These are phyloP conservation scores for Trachymyrmex septentrionalis DNA, from an alignment of 1,140 invertebrate species.

Conservation along the genomic window DNA sequence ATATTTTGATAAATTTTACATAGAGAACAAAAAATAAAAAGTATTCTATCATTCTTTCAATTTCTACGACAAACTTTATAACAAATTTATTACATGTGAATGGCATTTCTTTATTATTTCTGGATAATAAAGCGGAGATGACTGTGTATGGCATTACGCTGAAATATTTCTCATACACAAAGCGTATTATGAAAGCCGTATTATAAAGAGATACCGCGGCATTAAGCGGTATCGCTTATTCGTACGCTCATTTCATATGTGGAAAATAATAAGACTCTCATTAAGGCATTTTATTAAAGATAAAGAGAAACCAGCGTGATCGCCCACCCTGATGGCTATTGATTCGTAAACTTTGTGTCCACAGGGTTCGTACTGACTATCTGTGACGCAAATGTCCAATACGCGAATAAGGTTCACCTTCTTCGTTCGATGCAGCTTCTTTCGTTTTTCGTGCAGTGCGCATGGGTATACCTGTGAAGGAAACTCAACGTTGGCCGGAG, in stretches of 20 bases:
- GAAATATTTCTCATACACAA: background rate
- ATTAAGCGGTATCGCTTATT: slow-evolving; percentile 18
- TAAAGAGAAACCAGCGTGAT: slow-evolving; percentile 55
- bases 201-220: background rate
- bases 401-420: slow-evolving; percentile 77
- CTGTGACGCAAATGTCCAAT: slow-evolving; percentile 76
- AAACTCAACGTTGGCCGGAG: slow-evolving; percentile 68
- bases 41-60: background rate
- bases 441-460: slow-evolving; percentile 80
- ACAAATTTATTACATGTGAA: background rate
- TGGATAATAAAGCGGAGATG: background rate
- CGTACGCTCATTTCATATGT: slow-evolving; percentile 16
- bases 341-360: slow-evolving; percentile 75
- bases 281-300: slow-evolving; percentile 52
- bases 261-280: background rate
- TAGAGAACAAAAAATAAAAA: background rate
- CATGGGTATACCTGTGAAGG: slow-evolving; percentile 80
- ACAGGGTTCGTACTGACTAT: slow-evolving; percentile 41
- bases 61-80: no score
- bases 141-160: background rate
- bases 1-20: background rate
- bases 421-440: slow-evolving; percentile 73
- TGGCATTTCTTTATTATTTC: background rate
- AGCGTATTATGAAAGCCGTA: background rate
- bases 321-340: slow-evolving; percentile 75